These are phyloP conservation scores for Homalodisca vitripennis DNA, from an alignment of 1,140 invertebrate species.

Conservation along the genomic window DNA sequence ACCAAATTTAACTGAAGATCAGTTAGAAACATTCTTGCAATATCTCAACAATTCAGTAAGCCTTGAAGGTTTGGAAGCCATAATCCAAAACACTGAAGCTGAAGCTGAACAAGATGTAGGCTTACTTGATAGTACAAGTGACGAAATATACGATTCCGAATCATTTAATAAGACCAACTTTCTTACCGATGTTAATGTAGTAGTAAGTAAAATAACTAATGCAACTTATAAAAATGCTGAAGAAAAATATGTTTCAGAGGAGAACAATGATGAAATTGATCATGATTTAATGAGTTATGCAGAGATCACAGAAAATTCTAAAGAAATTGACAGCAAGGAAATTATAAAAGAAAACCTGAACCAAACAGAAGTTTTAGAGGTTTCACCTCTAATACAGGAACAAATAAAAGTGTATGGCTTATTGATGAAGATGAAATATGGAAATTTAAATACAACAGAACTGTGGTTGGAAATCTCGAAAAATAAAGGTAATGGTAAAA, in stretches of 20 bases:
- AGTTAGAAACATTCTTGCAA: background rate
- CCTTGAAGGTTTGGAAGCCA: conserved; percentile 13
- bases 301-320: background rate
- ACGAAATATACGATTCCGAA: background rate
- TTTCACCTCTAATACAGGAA: background rate
- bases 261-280: background rate
- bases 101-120: background rate
- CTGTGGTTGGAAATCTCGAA: background rate
- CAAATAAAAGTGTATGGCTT: background rate
- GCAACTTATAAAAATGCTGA: background rate
- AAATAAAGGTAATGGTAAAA: background rate
- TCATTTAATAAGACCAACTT: background rate
- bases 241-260: background rate
- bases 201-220: background rate
- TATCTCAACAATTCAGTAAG: conserved; percentile 11
- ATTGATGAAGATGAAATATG: conserved; percentile 18
- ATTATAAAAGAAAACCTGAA: background rate
- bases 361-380: background rate
- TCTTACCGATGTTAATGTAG: background rate
- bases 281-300: background rate
- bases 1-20: conserved; percentile 4
- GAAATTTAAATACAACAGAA: background rate
- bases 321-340: background rate
- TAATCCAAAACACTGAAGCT: conserved; percentile 25
- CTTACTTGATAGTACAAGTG: too few species aligned